Conservation (phyloP, 2,888 invertebrate species). For the Taphrorychus bicolor region DNA sequence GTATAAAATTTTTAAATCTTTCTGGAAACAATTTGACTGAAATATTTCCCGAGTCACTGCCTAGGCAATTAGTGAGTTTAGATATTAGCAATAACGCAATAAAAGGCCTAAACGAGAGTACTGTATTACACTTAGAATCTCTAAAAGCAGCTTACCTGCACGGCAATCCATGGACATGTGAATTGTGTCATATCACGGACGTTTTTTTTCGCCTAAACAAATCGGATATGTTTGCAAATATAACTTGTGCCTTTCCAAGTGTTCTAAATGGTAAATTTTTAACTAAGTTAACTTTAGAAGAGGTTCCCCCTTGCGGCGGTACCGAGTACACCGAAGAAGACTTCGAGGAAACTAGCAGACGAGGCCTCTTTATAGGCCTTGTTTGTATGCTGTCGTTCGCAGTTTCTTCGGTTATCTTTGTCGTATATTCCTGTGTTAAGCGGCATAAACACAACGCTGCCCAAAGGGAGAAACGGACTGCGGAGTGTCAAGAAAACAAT, state of each 20-base stretch:
- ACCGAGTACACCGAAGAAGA: conserved; percentile 60
- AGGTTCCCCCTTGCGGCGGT: conserved; percentile 61
- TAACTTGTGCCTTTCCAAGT: conserved; percentile 68
- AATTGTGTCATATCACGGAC: conserved; percentile 68
- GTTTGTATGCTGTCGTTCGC: conserved; percentile 61
- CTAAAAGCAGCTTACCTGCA: conserved; percentile 64
- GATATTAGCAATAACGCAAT: conserved; percentile 79
- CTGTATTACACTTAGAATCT: conserved; percentile 66
- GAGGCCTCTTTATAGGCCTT: conserved; percentile 63
- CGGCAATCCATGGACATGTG: conserved; percentile 75
- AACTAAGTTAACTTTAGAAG: conserved; percentile 54
- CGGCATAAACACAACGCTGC: conserved; percentile 61
- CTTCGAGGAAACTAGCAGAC: conserved; percentile 57
- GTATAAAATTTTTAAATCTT: conserved; percentile 72
- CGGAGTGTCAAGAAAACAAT: conserved; percentile 48
- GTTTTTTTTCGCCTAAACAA: conserved; percentile 66
- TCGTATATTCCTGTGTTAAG: conserved; percentile 71
- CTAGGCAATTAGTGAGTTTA: conserved; percentile 67
- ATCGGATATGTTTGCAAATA: conserved; percentile 63
- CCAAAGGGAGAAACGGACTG: conserved; percentile 52
- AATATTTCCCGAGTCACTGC: conserved; percentile 66
- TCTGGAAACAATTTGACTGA: conserved; percentile 73
- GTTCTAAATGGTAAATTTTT: conserved; percentile 62
- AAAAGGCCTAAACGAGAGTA: conserved; percentile 67
- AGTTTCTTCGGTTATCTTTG: conserved; percentile 60